Evolutionary conservation across 1,140 invertebrate genomes (phyloP), one percentile per base, ranked within the genome.

Genomic region (Agrypnia vestita): DNA sequence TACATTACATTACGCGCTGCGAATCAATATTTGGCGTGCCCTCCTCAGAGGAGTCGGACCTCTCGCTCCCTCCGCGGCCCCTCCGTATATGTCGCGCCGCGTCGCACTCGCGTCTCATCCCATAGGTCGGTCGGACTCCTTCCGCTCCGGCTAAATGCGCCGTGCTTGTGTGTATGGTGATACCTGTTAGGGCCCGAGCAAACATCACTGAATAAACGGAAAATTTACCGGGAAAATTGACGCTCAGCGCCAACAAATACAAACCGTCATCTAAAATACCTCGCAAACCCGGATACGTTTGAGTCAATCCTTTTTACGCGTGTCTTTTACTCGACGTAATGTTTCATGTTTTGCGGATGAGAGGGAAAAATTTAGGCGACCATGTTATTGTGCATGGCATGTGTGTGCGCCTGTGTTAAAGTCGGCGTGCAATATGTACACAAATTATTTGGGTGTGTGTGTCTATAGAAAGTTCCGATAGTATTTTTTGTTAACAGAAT

Each of bases 11-110:
- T 82, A 79, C 82, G 78, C 78, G 78, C 69, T 78, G 78, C 82
- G 82, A 83, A 83, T 83, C 82, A 83, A 83, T 83, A 83, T 83
- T 83, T 83, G 82, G 82, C 67, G 78, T 80, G 47, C 51, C 59
- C 80, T 64, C 75, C 76, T 73, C 67, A 62, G 56, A 61, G 76
- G 61, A 51, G 51, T 7, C 53, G 19, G 53, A 19, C 76, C 12
- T 79, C 77, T 19, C 77, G 35, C 19, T 79, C 77, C 4, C 43
- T 51, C 69, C 6, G 69, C 12, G 13, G 51, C 12, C 47, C 53
- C 44, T 55, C 46, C 51, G 25, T n/a, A 78, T 82, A 74, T 56
- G 74, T 47, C 73, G 21, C n/a, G 13, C 13, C 64, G 51, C 56
- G 15, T 69, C 72, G 44, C 62, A 47, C 76, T 56, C 35, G 67